These are phyloP conservation scores for Apostichopus japonicus DNA, from an alignment of 35 echinoderm and acorn worm species.

Conservation along the genomic window DNA sequence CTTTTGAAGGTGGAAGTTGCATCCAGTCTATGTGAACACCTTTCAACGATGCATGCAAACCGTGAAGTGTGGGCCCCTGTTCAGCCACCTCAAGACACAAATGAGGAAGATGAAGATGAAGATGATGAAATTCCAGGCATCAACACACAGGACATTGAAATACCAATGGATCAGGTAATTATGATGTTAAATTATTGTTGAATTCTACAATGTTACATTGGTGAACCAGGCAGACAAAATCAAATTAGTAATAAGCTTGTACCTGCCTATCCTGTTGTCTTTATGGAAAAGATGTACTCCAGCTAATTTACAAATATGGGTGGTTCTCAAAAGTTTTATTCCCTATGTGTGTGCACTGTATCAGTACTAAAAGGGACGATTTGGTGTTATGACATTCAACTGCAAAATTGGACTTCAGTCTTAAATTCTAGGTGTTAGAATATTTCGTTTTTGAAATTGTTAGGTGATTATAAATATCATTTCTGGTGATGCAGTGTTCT, in stretches of 20 bases:
- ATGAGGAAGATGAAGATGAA: not conserved
- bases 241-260: not conserved
- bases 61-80: slow-evolving; percentile 9
- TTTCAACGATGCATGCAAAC: slow-evolving; percentile 21
- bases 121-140: not conserved
- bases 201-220: not conserved
- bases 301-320: not conserved
- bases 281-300: not conserved
- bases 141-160: not conserved
- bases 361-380: too few species aligned
- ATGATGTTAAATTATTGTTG: not conserved
- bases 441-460: too few species aligned
- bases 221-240: not conserved
- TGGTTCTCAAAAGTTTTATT: not conserved
- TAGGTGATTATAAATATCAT: too few species aligned
- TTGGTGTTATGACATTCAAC: too few species aligned
- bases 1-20: not conserved
- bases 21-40: slow-evolving; percentile 30
- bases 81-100: not conserved
- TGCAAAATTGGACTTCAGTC: too few species aligned
- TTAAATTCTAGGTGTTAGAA: too few species aligned
- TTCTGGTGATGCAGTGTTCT: too few species aligned
- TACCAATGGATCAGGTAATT: not conserved
- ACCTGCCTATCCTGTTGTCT: not conserved
- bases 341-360: too few species aligned